Evolutionary conservation across 2,888 invertebrate genomes (phyloP).

Genomic region (Germaria angustata): DNA sequence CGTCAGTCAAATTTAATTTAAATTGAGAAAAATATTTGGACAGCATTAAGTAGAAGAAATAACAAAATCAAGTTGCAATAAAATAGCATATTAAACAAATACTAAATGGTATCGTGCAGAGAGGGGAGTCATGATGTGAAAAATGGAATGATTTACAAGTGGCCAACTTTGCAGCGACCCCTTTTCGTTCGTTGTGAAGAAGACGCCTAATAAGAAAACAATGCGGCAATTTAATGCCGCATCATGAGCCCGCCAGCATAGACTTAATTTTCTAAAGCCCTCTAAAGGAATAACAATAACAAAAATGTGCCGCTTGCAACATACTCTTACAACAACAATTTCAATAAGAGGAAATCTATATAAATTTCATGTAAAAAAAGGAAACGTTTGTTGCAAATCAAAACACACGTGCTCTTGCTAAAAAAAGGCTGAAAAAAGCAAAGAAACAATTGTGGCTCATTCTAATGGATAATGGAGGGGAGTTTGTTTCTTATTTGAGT

Average conservation of each 20-base stretch:
- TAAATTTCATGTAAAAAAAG: conserved; percentile 52
- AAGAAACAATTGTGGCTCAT: conserved; percentile 76
- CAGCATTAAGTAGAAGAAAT: conserved; percentile 75
- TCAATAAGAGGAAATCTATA: conserved; percentile 22
- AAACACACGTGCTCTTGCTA: conserved; percentile 79
- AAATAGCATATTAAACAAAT: not conserved
- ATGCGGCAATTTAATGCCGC: conserved; percentile 80
- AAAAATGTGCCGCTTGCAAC: conserved; percentile 28
- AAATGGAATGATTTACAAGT: conserved; percentile 63
- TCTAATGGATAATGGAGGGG: conserved; percentile 54
- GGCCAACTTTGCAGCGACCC: conserved; percentile 58
- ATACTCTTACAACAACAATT: conserved; percentile 19
- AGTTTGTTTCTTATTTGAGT: conserved; percentile 44
- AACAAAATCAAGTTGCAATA: conserved; percentile 60
- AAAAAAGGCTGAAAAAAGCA: conserved; percentile 6
- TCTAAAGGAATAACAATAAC: conserved; percentile 38
- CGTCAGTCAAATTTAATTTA: conserved; percentile 69
- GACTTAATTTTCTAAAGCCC: conserved; percentile 68
- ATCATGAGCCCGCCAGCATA: conserved; percentile 75
- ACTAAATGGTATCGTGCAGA: conserved; percentile 38
- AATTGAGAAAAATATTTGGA: conserved; percentile 77
- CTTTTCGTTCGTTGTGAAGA: conserved; percentile 7
- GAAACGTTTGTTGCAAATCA: conserved; percentile 78
- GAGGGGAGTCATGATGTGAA: conserved; percentile 55
- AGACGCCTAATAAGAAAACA: conserved; percentile 70